Evolutionary conservation across 1,140 invertebrate genomes (phyloP).

Genomic region (Drosophila santomea): DNA sequence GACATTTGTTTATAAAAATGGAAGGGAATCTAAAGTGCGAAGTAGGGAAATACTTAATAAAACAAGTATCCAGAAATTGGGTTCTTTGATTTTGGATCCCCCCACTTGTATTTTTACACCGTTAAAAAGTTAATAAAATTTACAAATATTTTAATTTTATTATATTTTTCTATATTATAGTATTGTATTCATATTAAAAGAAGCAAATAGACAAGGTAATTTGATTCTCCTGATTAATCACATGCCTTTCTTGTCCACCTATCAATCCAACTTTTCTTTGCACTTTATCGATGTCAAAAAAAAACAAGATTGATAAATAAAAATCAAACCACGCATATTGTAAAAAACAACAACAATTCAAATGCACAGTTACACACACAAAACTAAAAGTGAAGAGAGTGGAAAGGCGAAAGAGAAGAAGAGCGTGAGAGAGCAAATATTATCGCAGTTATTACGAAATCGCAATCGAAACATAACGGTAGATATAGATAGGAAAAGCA

Average conservation of each 20-base stretch:
- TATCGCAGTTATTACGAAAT: conserved; percentile 76
- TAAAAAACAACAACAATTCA: conserved; percentile 27
- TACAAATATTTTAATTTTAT: too few relatives aligned
- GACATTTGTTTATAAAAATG: conserved; percentile 14
- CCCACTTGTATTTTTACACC: too few relatives aligned
- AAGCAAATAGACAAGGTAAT: neutral
- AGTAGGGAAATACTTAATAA: neutral
- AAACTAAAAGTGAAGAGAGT: conserved; percentile 19
- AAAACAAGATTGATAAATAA: conserved; percentile 31
- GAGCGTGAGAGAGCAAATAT: conserved; percentile 41
- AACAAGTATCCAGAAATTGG: neutral
- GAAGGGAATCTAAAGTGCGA: conserved; percentile 6
- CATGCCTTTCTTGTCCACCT: conserved; percentile 8
- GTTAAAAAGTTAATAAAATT: too few relatives aligned
- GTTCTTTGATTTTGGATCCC: neutral
- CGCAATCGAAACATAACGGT: conserved; percentile 76
- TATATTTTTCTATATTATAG: too few relatives aligned
- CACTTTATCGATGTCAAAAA: conserved; percentile 22
- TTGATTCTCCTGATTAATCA: conserved; percentile 8
- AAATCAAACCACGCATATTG: conserved; percentile 53
- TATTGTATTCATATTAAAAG: too few relatives aligned
- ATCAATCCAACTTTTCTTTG: neutral
- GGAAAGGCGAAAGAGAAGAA: conserved; percentile 5
- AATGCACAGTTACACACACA: conserved; percentile 46
- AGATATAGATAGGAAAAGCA: conserved; percentile 56